Base-by-base conservation (phyloP, 2,113 vertebrate genomes). In the Notothenia coriiceps region DNA sequence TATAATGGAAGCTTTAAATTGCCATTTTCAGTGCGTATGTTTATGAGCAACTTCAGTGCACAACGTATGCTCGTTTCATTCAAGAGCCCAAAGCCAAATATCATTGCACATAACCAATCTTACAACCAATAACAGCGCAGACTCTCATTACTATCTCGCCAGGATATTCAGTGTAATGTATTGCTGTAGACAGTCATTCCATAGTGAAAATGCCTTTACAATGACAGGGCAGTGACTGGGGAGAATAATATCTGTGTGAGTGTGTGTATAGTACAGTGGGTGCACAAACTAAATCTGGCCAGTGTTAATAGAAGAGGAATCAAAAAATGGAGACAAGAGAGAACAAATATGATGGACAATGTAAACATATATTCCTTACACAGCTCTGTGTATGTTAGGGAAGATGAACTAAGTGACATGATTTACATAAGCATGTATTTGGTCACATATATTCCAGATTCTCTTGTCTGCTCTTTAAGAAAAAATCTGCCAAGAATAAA, bases 1-100 rank as follows among this genome's bases (percentile, higher is more conserved):
- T 74, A 62, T 49, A 74, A 76, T 69, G 64, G 83, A 88, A 90
- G 82, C 82, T 81, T 74, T 78, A 62, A 84, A 85, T 80, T 47
- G 74, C 55, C 50, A 72, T 88, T 75, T 84, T 91, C 84, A 93
- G 91, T 90, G 88, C 77, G 43, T 81, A 76, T 79, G 77, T 62
- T 79, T 73, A 80, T 76, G 59, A 82, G 69, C 25, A 67, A 73
- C 75, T 57, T 80, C 90, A 93, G 91, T 91, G 92, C 90, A 89
- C 86, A 79, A 84, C 44, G 68, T 77, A 68, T 77, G 59, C 66
- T 78, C 14, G 20, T 80, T 83, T 81, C 66, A 82, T 76, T 72
- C 54, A 43, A 33, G 49, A 85, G 72, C 54, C 46, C 7, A 52
- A 67, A 86, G 70, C 76, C 71, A 75, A 81, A 71, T 57, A 84